phyloP scores from a whole-genome alignment of 2,113 vertebrate genomes.

The Prinia subflava region DNA sequence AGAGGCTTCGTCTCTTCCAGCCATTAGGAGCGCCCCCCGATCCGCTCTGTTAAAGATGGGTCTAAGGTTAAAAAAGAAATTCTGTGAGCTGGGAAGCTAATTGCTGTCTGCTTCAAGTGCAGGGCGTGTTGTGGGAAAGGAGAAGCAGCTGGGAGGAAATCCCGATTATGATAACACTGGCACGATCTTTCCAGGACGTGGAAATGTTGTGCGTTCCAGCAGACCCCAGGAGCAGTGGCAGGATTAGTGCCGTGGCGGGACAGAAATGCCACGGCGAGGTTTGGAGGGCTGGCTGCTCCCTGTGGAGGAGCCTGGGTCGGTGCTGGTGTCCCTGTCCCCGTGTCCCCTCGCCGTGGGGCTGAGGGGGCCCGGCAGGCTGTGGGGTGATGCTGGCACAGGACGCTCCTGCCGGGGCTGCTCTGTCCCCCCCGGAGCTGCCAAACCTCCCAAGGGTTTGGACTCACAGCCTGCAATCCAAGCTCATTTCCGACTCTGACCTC shows the following conservation, averaged over 20 bases:
- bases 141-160: not conserved
- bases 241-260: not conserved
- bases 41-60: not conserved
- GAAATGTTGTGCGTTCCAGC: not conserved
- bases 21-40: not conserved
- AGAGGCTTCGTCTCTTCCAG: not conserved
- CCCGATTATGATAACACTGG: not conserved
- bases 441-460: not conserved
- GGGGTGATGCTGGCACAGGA: not conserved
- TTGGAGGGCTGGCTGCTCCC: not conserved
- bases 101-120: not conserved
- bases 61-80: not conserved
- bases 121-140: not conserved
- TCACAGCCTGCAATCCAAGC: not conserved
- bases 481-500: not conserved
- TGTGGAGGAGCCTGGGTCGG: fast-evolving
- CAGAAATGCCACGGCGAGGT: too few species aligned
- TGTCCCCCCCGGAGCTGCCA: fast-evolving
- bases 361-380: not conserved
- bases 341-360: fast-evolving
- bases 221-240: fast-evolving
- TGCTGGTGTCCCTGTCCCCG: fast-evolving
- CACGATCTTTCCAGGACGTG: fast-evolving
- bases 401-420: not conserved
- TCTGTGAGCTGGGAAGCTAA: not conserved